A percentile compares a stretch with the other conserved stretches of the same genome.
phyloP scores from a whole-genome alignment of 2,797 vertebrate genomes.

The Heterohyrax brucei region DNA sequence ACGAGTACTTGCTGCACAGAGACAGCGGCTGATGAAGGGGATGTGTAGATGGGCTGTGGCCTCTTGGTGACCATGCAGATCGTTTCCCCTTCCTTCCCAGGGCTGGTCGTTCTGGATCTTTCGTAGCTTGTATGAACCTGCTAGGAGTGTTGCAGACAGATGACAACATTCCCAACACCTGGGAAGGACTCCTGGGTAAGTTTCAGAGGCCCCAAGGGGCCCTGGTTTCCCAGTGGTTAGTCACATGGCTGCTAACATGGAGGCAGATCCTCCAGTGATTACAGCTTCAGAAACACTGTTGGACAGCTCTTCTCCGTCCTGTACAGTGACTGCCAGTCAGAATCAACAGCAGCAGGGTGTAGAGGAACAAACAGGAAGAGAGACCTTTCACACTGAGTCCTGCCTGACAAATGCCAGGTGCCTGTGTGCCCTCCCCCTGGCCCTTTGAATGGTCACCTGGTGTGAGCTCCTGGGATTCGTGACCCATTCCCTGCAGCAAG shows the following conservation, averaged over 20 bases:
- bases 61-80: no score
- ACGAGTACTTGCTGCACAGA: accelerated
- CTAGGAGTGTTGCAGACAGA: background rate
- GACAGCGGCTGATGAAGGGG: accelerated
- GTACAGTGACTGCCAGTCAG: no score
- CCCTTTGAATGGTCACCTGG: background rate
- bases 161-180: background rate
- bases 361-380: background rate
- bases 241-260: no score
- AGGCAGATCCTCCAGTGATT: no score
- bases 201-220: no score
- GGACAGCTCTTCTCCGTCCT: no score
- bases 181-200: background rate
- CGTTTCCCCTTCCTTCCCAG: background rate
- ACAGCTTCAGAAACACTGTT: no score
- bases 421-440: background rate
- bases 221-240: no score
- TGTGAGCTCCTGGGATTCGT: background rate
- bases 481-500: background rate
- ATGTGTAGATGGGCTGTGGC: no score
- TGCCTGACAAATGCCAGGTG: no score
- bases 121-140: background rate
- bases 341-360: background rate
- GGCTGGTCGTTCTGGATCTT: background rate
- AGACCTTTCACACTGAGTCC: background rate